Percentiles rank a stretch among this genome's conserved stretches.
Conservation (phyloP, 2,797 vertebrate species). For the Monodelphis domestica region DNA sequence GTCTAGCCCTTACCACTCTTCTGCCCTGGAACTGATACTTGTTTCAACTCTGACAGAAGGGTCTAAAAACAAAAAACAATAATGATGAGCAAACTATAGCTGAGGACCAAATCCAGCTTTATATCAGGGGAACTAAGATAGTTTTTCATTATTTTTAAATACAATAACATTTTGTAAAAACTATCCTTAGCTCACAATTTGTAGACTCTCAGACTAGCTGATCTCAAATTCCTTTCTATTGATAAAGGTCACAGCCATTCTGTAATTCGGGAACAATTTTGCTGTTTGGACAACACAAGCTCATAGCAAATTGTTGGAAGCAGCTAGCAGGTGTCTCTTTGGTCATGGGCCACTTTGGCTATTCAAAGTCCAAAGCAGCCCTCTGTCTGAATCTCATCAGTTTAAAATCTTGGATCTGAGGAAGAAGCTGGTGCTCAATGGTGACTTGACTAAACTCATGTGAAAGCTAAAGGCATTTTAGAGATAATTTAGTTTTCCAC, state of each 20-base stretch:
- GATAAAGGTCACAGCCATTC: not conserved
- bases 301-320: not conserved
- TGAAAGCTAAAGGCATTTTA: not conserved
- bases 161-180: too few species aligned
- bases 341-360: not conserved
- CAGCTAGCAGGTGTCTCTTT: not conserved
- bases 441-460: not conserved
- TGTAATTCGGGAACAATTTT: not conserved
- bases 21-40: too few species aligned
- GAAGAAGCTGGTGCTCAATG: not conserved
- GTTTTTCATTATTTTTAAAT: too few species aligned
- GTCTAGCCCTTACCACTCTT: too few species aligned
- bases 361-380: not conserved
- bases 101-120: too few species aligned
- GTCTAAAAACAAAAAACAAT: too few species aligned
- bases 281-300: not conserved
- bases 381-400: not conserved
- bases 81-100: too few species aligned
- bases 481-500: not conserved
- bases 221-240: not conserved
- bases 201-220: not conserved
- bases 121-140: too few species aligned
- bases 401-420: not conserved
- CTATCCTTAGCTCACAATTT: not conserved
- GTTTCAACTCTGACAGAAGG: too few species aligned